Evolutionary conservation across 2,797 vertebrate species (phyloP).

Genomic region (Chaetophractus vellerosus): DNA sequence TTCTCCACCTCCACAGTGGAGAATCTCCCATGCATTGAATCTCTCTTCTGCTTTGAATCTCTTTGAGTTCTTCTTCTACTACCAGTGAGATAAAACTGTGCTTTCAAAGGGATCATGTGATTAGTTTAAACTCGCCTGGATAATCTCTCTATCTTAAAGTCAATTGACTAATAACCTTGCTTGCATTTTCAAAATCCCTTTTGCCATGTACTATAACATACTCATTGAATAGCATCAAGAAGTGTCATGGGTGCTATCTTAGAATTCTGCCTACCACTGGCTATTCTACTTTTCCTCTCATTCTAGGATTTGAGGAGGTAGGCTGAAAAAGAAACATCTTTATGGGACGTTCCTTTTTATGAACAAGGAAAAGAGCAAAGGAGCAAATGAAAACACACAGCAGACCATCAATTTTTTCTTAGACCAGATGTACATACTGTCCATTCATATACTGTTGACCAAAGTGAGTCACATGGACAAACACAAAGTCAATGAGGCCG

Average conservation of each 20-base stretch:
- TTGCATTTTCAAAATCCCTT: background rate
- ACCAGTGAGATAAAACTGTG: background rate
- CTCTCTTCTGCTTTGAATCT: background rate
- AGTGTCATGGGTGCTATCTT: accelerated
- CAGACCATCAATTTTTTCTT: background rate
- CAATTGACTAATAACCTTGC: background rate
- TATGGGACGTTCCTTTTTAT: background rate
- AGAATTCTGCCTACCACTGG: background rate
- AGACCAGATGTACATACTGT: background rate
- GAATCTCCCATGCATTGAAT: background rate
- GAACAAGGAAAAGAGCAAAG: background rate
- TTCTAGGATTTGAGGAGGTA: background rate
- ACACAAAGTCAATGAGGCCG: background rate
- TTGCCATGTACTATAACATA: background rate
- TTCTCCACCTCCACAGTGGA: background rate
- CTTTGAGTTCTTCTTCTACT: background rate
- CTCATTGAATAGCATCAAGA: background rate
- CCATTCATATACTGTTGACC: background rate
- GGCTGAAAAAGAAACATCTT: background rate
- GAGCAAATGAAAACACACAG: background rate
- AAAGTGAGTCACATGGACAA: background rate
- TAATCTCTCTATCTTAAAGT: background rate
- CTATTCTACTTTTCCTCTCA: background rate
- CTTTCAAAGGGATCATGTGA: background rate
- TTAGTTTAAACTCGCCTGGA: background rate